These are phyloP conservation scores for Drosophila teissieri DNA, from an alignment of 1,140 invertebrate species.

Conservation along the genomic window DNA sequence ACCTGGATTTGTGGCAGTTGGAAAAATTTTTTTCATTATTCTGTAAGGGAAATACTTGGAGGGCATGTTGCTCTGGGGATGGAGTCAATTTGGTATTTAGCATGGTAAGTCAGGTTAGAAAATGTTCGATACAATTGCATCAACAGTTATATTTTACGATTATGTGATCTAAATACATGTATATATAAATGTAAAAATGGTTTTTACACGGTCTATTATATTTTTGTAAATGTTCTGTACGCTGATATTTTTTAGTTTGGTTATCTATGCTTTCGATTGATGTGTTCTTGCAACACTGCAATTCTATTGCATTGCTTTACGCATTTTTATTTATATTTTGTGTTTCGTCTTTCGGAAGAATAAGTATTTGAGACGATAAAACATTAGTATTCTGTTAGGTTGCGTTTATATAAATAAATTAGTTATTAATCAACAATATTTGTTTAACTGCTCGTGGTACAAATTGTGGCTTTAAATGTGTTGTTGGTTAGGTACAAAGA, in stretches of 20 bases:
- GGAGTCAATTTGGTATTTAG: slow-evolving; percentile 29
- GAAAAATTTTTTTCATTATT: slow-evolving; percentile 26
- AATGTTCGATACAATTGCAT: slow-evolving; percentile 40
- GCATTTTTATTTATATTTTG: slow-evolving; percentile 46
- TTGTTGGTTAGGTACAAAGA: slow-evolving; percentile 68
- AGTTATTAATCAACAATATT: slow-evolving; percentile 76
- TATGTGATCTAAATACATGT: slow-evolving; percentile 40
- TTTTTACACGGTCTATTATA: slow-evolving; percentile 29
- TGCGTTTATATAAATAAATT: slow-evolving; percentile 63
- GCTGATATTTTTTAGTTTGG: slow-evolving; percentile 43
- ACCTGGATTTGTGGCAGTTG: slow-evolving; percentile 64
- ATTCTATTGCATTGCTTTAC: slow-evolving; percentile 15
- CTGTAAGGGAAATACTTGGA: slow-evolving; percentile 56
- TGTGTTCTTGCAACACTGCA: slow-evolving; percentile 10
- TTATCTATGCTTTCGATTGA: slow-evolving; percentile 7
- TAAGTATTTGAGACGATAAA: slow-evolving; percentile 57
- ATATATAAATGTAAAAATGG: slow-evolving; percentile 70
- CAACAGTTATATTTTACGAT: slow-evolving; percentile 35
- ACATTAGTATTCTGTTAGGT: slow-evolving; percentile 43
- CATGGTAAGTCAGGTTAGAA: slow-evolving; percentile 35
- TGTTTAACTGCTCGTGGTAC: slow-evolving; percentile 53
- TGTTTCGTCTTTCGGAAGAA: slow-evolving; percentile 57
- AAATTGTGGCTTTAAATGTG: slow-evolving; percentile 54
- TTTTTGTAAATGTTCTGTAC: slow-evolving; percentile 38
- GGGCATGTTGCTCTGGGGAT: slow-evolving; percentile 45